Conservation (phyloP, 1,140 invertebrate species). For the Megathymus violae region DNA sequence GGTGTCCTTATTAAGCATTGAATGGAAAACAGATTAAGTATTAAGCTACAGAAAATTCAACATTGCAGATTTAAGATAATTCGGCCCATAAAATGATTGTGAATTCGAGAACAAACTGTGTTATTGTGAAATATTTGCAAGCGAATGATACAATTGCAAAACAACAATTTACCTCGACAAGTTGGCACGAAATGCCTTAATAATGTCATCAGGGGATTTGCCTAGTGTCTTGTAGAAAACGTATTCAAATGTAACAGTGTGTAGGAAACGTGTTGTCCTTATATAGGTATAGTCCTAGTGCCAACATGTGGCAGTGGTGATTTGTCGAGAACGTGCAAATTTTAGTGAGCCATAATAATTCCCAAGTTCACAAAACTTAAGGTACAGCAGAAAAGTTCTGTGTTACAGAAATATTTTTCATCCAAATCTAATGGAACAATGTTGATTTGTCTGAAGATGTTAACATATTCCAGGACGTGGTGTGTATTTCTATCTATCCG, state of each 20-base stretch:
- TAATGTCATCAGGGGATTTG: constrained; percentile 33
- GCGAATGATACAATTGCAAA: constrained; percentile 31
- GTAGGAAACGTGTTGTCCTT: constrained; percentile 21
- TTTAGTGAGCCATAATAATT: background rate
- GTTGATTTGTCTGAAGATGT: background rate
- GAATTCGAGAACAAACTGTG: constrained; percentile 26
- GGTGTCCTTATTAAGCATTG: background rate
- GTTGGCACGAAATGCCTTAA: constrained; percentile 33
- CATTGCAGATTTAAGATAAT: constrained; percentile 4
- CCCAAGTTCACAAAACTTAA: background rate
- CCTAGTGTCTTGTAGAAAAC: constrained; percentile 27
- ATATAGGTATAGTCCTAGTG: constrained; percentile 20
- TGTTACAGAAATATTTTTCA: background rate
- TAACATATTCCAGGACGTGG: background rate
- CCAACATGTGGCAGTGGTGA: constrained; percentile 6
- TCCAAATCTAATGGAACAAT: background rate
- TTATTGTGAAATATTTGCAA: constrained; percentile 21
- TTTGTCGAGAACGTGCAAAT: background rate
- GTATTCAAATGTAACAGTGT: constrained; percentile 11
- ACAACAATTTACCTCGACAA: constrained; percentile 31
- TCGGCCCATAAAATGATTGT: background rate
- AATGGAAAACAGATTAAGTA: constrained; percentile 2
- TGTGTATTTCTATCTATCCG: background rate
- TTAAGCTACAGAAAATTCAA: background rate
- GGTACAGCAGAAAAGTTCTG: background rate